Percentiles rank a stretch among this genome's conserved stretches.
Conservation (phyloP, 1,140 invertebrate species). For the Heliconius hewitsoni region DNA sequence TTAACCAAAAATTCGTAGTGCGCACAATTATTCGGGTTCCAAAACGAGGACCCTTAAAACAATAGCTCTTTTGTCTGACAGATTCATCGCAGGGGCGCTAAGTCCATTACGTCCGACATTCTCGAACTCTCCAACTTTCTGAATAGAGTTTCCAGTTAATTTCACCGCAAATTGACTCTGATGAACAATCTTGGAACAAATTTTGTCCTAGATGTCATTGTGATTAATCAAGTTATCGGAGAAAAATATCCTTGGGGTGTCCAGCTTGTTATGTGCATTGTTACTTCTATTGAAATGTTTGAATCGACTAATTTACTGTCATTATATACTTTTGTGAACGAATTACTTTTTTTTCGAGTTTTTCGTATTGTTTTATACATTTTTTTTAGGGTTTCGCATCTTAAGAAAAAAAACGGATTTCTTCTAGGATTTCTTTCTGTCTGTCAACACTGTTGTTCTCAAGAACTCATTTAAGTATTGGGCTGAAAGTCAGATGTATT, state of each 20-base stretch:
- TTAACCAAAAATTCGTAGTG: not conserved
- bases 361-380: not conserved
- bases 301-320: not conserved
- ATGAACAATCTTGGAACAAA: constrained; percentile 40
- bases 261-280: not conserved
- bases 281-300: constrained; percentile 2
- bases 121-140: constrained; percentile 56
- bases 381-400: not conserved
- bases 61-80: constrained; percentile 55
- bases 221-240: constrained; percentile 31
- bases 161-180: constrained; percentile 55
- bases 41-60: constrained; percentile 39
- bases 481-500: no score
- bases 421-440: no score
- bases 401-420: not conserved
- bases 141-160: constrained; percentile 63
- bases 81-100: constrained; percentile 41
- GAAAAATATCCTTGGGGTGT: constrained; percentile 7
- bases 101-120: constrained; percentile 60
- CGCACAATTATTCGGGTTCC: constrained; percentile 17
- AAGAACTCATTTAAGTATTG: no score
- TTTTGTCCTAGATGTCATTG: constrained; percentile 29
- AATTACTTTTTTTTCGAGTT: not conserved
- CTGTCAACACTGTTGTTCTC: no score
- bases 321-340: not conserved